Percentiles rank a stretch among this genome's conserved stretches.
Evolutionary conservation across 2,888 invertebrate genomes (phyloP).

Genomic region (Tipula confusa): DNA sequence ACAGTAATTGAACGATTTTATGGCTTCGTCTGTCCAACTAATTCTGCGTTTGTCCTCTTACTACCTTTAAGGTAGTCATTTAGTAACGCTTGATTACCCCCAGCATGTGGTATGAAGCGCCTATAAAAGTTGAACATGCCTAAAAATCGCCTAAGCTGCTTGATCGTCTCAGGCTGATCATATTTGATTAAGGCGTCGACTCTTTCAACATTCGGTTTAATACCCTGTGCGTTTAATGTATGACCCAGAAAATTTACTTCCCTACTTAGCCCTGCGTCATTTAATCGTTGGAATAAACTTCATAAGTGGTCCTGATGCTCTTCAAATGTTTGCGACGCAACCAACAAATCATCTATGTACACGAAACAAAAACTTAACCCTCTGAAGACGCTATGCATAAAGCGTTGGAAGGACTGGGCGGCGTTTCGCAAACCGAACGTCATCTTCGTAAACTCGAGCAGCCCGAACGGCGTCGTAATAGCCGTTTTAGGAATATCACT

Average conservation of each 20-base stretch:
- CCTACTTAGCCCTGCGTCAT: neutral
- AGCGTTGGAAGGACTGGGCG: conserved; percentile 14
- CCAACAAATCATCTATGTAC: neutral
- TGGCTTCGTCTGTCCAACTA: too few species aligned
- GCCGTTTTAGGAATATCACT: conserved; percentile 34
- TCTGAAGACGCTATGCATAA: neutral
- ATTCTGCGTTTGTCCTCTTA: too few species aligned
- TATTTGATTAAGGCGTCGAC: conserved; percentile 36
- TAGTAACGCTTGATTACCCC: conserved; percentile 33
- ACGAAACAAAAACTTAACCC: neutral
- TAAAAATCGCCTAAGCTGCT: conserved; percentile 33
- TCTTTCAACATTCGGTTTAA: conserved; percentile 34
- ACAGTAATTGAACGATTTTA: neutral
- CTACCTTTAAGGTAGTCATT: too few species aligned
- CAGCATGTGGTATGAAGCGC: conserved; percentile 31
- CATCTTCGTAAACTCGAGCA: conserved; percentile 43
- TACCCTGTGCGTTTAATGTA: too few species aligned
- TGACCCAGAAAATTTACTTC: too few species aligned
- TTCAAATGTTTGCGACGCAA: neutral
- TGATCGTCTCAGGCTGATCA: too few species aligned
- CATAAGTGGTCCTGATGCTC: neutral
- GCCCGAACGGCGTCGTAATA: conserved; percentile 44
- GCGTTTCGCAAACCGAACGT: conserved; percentile 37
- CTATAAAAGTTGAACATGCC: conserved; percentile 35
- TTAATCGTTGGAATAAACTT: neutral